Evolutionary conservation across 2,113 vertebrate species (phyloP), one percentile per base, ranked within the genome.

Genomic region (Rhinogobius similis): DNA sequence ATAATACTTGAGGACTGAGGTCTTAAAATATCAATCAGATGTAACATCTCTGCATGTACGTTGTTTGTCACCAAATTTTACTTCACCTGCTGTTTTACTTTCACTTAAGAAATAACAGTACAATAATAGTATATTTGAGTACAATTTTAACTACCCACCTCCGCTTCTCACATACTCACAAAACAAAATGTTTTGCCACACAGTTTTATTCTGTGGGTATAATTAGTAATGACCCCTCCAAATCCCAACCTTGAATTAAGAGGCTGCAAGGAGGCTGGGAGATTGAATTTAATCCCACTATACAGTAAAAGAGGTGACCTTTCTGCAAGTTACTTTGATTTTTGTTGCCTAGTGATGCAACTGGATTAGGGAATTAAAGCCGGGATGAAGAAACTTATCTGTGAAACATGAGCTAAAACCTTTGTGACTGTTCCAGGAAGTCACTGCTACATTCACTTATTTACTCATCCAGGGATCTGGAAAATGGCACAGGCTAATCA

Each of bases 211-310:
- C 72, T 84, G 64, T 12, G 44, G 27, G 75, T 80, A 65, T 84
- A 88, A 89, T 89, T 83, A 87, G 70, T 56, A 79, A 78, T 27
- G 70, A 87, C 79, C 82, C 79, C 67, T 38, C 75, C 38, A 78
- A 84, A 76, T 72, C 73, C 65, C 73, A 77, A 87, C 84, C 83
- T 82, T 82, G 84, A 84, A 50, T 86, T 82, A 82, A 85, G 86
- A 89, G 76, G 79, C 79, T 67, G 73, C 81, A 78, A 77, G 85
- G 68, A 67, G 81, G 73, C 68, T 53, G 79, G 77, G 82, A 85
- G 84, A 83, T 83, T 85, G 75, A 82, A 85, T 86, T 86, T 82
- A 88, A 90, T 90, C 86, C 82, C 84, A 73, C 86, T 10, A 68
- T 55, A 69, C 50, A 48, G 63, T 32, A 72, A 61, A 74, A 58